Base-by-base conservation (phyloP, 2,888 invertebrate species). In the Bellardia pandia region DNA sequence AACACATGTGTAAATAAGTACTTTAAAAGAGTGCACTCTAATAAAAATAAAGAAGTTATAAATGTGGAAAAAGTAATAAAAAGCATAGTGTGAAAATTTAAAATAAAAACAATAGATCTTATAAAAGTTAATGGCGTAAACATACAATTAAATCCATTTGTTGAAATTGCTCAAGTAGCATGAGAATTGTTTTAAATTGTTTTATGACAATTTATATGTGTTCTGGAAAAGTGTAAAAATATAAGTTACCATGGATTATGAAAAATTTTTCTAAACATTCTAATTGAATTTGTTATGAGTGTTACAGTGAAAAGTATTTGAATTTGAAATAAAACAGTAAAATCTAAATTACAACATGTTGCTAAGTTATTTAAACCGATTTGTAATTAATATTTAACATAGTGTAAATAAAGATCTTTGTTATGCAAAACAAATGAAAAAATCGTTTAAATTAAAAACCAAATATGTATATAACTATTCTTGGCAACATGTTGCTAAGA, bases 1-100 rank as follows among this genome's bases (percentile, higher is more conserved):
- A 71, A 64, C 40, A 64, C 64, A 64, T 40, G 53, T 51, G 53
- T 56, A 53, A 56, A 56, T 23, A 72, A 53, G 37, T 23, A 40
- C 40, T 23, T 16, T 56, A 56, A 72, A 72, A 13, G 71, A 72
- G 16, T 72, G 37, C 16, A 40, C n/a, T 72, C 56, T 1, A 16
- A 11, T 14, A 56, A 53, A 11, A 5, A n/a, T 13, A 6, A 23
- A 30, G 23, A 68, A n/a, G 16, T 37, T 6, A 8, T 69, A 69
- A 13, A 14, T 2, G 6, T 45, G 45, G 23, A 13, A 45, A 66
- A 42, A 16, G 13, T 33, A 14, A 69, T 51, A 30, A 33, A 69
- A 68, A 9, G 0, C 30, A 0, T n/a, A 69, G 51, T 68, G 42
- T 45, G 3, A 69, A 69, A 51, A 40, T 13, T 33, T 11, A 13